Conservation (phyloP, 1,140 invertebrate species). For the Metopolophium dirhodum region DNA sequence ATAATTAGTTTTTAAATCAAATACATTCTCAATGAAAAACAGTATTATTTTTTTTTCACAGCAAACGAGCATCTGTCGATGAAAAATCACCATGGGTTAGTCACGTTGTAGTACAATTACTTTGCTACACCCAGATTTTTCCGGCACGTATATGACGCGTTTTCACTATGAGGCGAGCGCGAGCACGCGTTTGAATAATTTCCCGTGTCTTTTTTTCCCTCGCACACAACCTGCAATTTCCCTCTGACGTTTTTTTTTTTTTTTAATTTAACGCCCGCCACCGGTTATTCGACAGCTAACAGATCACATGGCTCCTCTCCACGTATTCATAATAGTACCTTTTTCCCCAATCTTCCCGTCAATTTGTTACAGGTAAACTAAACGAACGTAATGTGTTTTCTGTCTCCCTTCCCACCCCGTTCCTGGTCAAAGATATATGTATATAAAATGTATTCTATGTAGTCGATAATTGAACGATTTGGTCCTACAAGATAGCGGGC, state of each 20-base stretch:
- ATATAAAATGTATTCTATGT: background rate
- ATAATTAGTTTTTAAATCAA: background rate
- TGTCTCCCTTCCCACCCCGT: background rate
- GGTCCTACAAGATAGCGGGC: background rate
- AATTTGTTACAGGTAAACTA: conserved; percentile 42
- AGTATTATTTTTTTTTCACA: background rate
- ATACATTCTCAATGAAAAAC: background rate
- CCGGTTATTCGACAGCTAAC: conserved; percentile 55
- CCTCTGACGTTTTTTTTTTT: conserved; percentile 11
- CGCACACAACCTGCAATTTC: background rate
- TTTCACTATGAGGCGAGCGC: background rate
- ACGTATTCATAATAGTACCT: conserved; percentile 41
- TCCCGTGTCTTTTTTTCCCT: conserved; percentile 26
- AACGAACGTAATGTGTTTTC: conserved; percentile 26
- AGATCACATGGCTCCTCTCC: conserved; percentile 39
- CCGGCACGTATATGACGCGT: conserved; percentile 26
- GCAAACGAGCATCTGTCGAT: background rate
- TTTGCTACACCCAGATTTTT: background rate
- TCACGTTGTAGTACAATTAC: conserved; percentile 47
- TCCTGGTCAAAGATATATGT: background rate
- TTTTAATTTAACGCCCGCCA: conserved; percentile 53
- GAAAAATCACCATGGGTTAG: conserved; percentile 50
- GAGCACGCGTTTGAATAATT: conserved; percentile 50
- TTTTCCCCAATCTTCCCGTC: conserved; percentile 10
- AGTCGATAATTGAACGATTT: conserved; percentile 47